Conservation (phyloP, 2,888 invertebrate species). For the Pachydiplax longipennis region DNA sequence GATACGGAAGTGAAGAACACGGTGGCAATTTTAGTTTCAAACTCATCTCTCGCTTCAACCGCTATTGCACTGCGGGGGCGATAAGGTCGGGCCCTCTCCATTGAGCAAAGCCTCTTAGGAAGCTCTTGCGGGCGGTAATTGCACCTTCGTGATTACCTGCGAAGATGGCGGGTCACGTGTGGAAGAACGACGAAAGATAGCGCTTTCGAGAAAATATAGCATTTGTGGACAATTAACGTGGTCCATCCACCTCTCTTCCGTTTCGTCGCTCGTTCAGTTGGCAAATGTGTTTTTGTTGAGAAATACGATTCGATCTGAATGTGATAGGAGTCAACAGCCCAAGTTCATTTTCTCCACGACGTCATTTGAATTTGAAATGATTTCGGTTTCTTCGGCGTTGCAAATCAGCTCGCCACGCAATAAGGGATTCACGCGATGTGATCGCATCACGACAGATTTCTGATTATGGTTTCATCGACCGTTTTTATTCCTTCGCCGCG, state of each 20-base stretch:
- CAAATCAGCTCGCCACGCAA: not conserved
- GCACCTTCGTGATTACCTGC: conserved; percentile 17
- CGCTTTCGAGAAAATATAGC: not conserved
- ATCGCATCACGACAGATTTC: not conserved
- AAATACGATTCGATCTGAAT: not conserved
- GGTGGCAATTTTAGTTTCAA: not conserved
- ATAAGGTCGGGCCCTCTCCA: not conserved
- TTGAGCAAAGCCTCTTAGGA: not conserved
- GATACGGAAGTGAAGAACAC: not conserved
- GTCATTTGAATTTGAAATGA: not conserved
- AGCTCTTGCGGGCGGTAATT: not conserved
- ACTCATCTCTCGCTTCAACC: not conserved
- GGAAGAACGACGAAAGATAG: not conserved
- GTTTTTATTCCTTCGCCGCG: not conserved
- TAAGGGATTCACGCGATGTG: not conserved
- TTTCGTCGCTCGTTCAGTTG: not conserved
- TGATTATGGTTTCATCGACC: not conserved
- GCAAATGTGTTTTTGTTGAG: not conserved
- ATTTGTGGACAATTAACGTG: not conserved
- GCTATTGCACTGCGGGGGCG: conserved; percentile 2
- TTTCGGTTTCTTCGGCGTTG: not conserved
- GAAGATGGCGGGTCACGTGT: not conserved
- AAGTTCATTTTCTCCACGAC: not conserved
- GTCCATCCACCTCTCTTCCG: not conserved
- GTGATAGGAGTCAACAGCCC: not conserved